Percentiles rank a stretch among this genome's conserved stretches.
These are phyloP conservation scores for Pheosia tremula DNA, from an alignment of 2,888 invertebrate species.

Conservation along the genomic window DNA sequence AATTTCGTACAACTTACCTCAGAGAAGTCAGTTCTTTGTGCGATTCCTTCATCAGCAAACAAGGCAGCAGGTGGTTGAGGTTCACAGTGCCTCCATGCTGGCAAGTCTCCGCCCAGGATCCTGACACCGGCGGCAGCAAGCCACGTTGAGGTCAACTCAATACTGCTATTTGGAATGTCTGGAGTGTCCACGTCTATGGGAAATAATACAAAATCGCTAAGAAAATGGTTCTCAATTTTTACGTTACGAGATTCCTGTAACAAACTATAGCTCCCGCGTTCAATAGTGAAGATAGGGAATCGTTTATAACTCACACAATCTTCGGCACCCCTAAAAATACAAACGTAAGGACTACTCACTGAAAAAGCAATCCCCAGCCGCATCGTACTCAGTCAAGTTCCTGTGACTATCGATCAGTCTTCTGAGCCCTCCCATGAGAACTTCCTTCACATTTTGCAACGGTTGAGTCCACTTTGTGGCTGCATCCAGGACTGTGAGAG, in stretches of 20 bases:
- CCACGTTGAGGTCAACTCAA: constrained; percentile 57
- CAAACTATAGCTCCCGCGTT: no score
- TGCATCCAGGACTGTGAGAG: constrained; percentile 63
- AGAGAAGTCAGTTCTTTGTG: constrained; percentile 69
- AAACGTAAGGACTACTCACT: constrained; percentile 47
- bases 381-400: constrained; percentile 71
- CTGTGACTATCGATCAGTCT: constrained; percentile 61
- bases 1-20: constrained; percentile 53
- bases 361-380: constrained; percentile 65
- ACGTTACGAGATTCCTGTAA: no score
- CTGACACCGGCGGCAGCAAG: constrained; percentile 63
- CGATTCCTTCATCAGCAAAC: constrained; percentile 42
- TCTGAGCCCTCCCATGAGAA: constrained; percentile 49
- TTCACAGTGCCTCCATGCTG: constrained; percentile 31
- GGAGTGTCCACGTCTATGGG: constrained; percentile 52
- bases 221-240: no score
- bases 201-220: no score
- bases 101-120: constrained; percentile 42
- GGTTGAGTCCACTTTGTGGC: constrained; percentile 57
- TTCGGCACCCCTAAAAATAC: no score
- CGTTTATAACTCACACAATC: no score
- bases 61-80: constrained; percentile 45
- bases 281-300: no score
- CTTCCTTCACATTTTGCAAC: constrained; percentile 47
- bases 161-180: constrained; percentile 43